These are phyloP conservation scores for Drosophila subpulchrella DNA, from an alignment of 1,140 invertebrate genomes.

Conservation along the genomic window DNA sequence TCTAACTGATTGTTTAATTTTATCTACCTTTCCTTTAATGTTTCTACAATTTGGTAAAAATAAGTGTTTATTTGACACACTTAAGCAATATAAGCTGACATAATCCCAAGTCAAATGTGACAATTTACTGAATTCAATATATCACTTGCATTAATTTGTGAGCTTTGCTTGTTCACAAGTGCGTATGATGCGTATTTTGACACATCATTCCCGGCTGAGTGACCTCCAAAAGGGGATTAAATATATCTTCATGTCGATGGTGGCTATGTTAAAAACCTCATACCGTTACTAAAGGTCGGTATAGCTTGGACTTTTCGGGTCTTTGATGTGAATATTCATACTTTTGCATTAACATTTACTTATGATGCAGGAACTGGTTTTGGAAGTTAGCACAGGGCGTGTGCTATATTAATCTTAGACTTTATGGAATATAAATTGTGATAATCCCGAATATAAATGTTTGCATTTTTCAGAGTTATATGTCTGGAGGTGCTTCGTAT, in stretches of 20 bases:
- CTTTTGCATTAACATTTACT: slow-evolving; percentile 4
- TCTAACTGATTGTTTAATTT: too few species aligned
- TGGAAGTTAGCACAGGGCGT: slow-evolving; percentile 7
- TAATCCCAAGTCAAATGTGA: slow-evolving; percentile 24
- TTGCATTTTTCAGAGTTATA: slow-evolving; percentile 90
- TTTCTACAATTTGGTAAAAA: too few species aligned
- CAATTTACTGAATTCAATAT: slow-evolving; percentile 24
- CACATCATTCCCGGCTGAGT: slow-evolving; percentile 37
- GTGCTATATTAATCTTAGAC: slow-evolving; percentile 16
- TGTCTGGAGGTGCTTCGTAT: slow-evolving; percentile 97
- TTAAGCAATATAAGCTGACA: not conserved
- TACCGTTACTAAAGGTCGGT: slow-evolving; percentile 43
- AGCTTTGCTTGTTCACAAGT: slow-evolving; percentile 35
- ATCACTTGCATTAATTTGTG: slow-evolving; percentile 26
- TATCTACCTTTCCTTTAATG: too few species aligned
- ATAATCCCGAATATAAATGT: not conserved
- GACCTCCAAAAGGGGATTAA: slow-evolving; percentile 51
- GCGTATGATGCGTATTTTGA: slow-evolving; percentile 49
- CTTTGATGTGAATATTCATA: slow-evolving; percentile 44
- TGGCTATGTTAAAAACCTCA: slow-evolving; percentile 37
- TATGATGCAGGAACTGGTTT: slow-evolving; percentile 20
- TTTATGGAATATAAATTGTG: slow-evolving; percentile 3
- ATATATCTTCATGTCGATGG: slow-evolving; percentile 17
- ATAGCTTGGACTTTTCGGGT: slow-evolving; percentile 11
- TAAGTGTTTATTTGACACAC: not conserved